Percentiles rank a stretch among this genome's conserved stretches.
Conservation (phyloP, 2,797 vertebrate genomes). For the Microtus agrestis region DNA sequence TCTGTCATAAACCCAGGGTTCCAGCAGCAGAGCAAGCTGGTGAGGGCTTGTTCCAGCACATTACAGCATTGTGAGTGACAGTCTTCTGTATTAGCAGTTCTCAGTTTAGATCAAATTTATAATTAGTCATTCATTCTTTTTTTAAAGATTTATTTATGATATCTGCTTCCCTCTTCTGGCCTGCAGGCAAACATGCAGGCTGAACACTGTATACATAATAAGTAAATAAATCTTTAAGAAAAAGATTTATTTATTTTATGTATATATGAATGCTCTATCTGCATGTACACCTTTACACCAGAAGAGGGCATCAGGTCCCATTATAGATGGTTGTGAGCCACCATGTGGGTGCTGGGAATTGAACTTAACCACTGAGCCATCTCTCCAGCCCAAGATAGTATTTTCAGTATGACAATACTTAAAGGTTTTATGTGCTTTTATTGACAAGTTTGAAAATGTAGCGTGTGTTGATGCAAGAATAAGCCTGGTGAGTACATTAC, state of each 20-base stretch:
- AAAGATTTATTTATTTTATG: too few species aligned
- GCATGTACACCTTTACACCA: too few species aligned
- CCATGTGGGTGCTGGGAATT: background rate
- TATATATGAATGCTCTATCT: too few species aligned
- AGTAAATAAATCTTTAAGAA: too few species aligned
- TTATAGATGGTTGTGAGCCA: too few species aligned
- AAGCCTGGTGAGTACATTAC: background rate
- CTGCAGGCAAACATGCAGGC: too few species aligned
- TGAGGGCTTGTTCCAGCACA: background rate
- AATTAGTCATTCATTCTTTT: background rate
- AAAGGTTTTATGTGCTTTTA: background rate
- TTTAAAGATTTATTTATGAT: too few species aligned
- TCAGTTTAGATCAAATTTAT: background rate
- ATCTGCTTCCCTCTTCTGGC: too few species aligned
- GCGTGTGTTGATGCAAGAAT: background rate
- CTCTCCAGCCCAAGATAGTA: background rate
- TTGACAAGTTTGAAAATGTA: background rate
- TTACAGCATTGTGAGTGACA: background rate
- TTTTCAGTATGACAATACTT: background rate
- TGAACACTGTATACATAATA: too few species aligned
- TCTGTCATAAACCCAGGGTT: background rate
- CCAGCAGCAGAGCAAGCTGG: background rate
- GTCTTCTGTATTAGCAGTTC: background rate
- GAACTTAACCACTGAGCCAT: background rate
- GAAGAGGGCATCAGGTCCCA: too few species aligned